Evolutionary conservation across 2,888 invertebrate species (phyloP).

Genomic region (Oscheius sp.): DNA sequence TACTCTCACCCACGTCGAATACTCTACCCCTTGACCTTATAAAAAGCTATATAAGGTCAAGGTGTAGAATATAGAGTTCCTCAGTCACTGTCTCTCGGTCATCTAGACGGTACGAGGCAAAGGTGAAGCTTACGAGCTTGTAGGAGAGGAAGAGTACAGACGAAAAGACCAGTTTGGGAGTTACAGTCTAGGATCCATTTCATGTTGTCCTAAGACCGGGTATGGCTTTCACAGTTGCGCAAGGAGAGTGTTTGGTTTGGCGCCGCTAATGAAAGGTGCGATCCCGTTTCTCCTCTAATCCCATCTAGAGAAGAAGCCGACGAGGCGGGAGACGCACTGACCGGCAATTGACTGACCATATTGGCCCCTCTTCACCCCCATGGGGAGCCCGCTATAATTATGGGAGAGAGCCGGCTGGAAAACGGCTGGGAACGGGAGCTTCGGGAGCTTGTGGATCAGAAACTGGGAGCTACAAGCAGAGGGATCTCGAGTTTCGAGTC

Average conservation of each 20-base stretch:
- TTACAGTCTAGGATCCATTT: no score
- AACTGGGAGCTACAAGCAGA: neutral
- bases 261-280: conserved; percentile 38
- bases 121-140: no score
- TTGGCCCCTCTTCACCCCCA: conserved; percentile 33
- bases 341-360: conserved; percentile 32
- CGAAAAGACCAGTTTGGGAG: no score
- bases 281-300: conserved; percentile 27
- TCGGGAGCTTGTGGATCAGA: neutral
- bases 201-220: conserved; percentile 1
- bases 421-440: conserved; percentile 5
- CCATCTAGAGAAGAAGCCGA: conserved; percentile 14
- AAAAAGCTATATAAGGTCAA: no score
- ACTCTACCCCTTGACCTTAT: no score
- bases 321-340: conserved; percentile 21
- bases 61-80: no score
- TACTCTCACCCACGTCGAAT: no score
- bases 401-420: conserved; percentile 1
- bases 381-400: conserved; percentile 25
- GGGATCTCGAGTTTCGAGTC: neutral
- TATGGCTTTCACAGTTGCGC: conserved; percentile 11
- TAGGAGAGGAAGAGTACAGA: no score
- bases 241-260: conserved; percentile 27
- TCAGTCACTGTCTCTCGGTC: no score
- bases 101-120: no score